Percentiles rank a stretch among this genome's conserved stretches.
These are phyloP conservation scores for Cephus spinipes DNA, from an alignment of 2,888 invertebrate genomes.

Conservation along the genomic window DNA sequence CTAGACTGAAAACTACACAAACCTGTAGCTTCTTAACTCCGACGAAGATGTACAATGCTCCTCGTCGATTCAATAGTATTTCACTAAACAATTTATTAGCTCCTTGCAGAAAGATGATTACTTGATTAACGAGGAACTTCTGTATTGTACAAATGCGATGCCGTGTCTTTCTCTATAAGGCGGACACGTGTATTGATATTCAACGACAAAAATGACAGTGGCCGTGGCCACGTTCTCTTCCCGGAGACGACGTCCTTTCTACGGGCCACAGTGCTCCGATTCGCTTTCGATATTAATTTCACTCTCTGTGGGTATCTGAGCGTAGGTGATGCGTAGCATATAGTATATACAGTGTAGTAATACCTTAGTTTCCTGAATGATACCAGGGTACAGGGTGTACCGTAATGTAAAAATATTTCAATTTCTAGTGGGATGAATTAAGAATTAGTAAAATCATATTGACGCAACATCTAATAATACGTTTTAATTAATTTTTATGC, in stretches of 20 bases:
- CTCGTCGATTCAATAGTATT: background rate
- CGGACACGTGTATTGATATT: background rate
- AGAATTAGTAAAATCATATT: background rate
- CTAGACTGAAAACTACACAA: background rate
- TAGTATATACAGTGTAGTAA: background rate
- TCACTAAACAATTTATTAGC: background rate
- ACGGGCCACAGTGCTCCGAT: constrained; percentile 8
- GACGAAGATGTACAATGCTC: background rate
- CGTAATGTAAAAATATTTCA: background rate
- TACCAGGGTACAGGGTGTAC: background rate
- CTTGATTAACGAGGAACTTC: background rate
- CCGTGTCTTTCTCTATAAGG: background rate
- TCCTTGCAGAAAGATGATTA: background rate
- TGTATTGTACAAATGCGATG: background rate
- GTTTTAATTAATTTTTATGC: background rate
- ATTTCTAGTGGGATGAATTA: background rate
- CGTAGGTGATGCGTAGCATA: background rate
- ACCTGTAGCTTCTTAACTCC: background rate
- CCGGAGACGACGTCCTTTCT: background rate
- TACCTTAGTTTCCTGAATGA: background rate
- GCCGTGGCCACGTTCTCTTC: constrained; percentile 6
- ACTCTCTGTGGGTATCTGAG: constrained; percentile 7
- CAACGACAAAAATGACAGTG: constrained; percentile 1
- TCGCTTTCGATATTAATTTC: constrained; percentile 25
- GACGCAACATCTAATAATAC: background rate